These are phyloP conservation scores for Nesidiocoris tenuis DNA, from an alignment of 2,888 invertebrate species.

Conservation along the genomic window DNA sequence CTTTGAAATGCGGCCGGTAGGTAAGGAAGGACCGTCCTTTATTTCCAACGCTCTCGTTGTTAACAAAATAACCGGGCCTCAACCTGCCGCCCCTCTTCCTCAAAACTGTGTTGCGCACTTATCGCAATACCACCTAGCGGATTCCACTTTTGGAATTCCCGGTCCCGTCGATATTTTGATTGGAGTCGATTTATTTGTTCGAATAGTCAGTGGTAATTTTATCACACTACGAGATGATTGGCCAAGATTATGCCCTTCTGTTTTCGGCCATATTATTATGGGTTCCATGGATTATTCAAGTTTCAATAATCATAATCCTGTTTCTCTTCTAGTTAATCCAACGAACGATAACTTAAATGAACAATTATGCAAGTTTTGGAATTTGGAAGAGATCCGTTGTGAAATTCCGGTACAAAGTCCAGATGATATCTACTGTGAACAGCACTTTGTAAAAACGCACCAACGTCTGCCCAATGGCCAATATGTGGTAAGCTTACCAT, in stretches of 20 bases:
- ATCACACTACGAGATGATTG: background rate
- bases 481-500: constrained; percentile 1
- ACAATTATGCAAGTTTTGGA: background rate
- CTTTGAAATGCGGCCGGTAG: background rate
- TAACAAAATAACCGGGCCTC: background rate
- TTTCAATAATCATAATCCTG: background rate
- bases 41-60: background rate
- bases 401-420: background rate
- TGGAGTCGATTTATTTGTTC: constrained; percentile 6
- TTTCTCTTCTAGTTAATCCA: background rate
- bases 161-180: background rate
- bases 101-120: background rate
- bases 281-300: background rate
- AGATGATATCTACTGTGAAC: constrained; percentile 2
- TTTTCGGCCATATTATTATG: constrained; percentile 8
- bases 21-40: background rate
- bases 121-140: background rate
- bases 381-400: background rate
- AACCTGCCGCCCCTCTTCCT: background rate
- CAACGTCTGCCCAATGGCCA: background rate
- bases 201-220: background rate
- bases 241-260: constrained; percentile 1
- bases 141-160: background rate
- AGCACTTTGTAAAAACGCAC: constrained; percentile 5
- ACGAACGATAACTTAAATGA: background rate